Percentiles rank a stretch among this genome's conserved stretches.
Evolutionary conservation across 2,797 vertebrate species (phyloP).

Genomic region (Lophotriccus pileatus): DNA sequence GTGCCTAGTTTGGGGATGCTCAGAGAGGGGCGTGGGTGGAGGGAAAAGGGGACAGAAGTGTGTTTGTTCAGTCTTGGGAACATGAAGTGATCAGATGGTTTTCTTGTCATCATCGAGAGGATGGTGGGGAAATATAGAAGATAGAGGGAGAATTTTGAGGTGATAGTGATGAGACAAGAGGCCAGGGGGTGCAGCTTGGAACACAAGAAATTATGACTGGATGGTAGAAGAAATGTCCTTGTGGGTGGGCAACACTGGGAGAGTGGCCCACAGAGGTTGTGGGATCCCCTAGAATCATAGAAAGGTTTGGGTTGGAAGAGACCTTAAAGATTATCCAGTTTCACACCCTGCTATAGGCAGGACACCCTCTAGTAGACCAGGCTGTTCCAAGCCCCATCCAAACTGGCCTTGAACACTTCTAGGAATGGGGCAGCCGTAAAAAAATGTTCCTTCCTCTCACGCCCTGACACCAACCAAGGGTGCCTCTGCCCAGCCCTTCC

Average conservation of each 20-base stretch:
- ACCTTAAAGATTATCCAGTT: fast-evolving
- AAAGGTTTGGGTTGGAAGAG: neutral
- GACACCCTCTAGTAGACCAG: fast-evolving
- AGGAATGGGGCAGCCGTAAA: neutral
- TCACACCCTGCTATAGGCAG: fast-evolving
- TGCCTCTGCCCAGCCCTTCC: neutral
- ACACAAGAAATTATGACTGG: neutral
- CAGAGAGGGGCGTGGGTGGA: fast-evolving
- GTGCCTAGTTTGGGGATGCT: neutral
- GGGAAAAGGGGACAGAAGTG: neutral
- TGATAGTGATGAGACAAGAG: neutral
- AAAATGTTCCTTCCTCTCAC: neutral
- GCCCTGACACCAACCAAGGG: fast-evolving
- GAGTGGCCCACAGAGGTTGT: neutral
- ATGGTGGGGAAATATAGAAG: neutral
- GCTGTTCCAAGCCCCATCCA: fast-evolving
- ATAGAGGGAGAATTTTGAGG: neutral
- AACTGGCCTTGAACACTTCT: fast-evolving
- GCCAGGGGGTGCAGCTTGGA: neutral
- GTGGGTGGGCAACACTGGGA: neutral
- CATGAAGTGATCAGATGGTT: neutral
- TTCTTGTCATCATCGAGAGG: neutral
- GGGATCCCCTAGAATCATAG: neutral
- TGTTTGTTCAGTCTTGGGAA: neutral
- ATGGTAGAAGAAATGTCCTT: neutral